Evolutionary conservation across 2,888 invertebrate species (phyloP), one percentile per base, ranked within the genome.

Genomic region (Tethea ocularis): DNA sequence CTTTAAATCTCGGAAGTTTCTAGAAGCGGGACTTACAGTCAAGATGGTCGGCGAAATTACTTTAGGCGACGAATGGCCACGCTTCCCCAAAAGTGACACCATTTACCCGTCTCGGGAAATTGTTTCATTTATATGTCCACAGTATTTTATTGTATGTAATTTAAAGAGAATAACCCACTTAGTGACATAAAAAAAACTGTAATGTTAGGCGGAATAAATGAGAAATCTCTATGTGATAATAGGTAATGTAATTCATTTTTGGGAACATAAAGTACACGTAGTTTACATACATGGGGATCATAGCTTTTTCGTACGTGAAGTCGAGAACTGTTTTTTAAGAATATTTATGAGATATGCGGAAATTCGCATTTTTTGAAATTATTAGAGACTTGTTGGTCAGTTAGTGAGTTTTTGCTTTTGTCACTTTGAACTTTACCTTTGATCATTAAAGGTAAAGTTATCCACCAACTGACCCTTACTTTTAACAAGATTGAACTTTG

Each of bases 131-230:
- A 69, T 64, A 58, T 62, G 61, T 62, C 64, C 65, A 64, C 64
- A 62, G 66, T 66, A 63, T 68, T 74, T 74, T 72, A 76, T 74
- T 73, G 67, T 61, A 63, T 67, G 73, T 71, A 68, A 74, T 76
- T 72, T 69, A 67, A 70, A 63, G 60, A 24, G 61, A 75, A 73
- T 67, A 72, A 67, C 67, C 64, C 67, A 65, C 67, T 71, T 64
- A 74, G 59, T 61, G 66, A 41, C 57, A 57, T 62, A 68, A 63
- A 66, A 63, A 67, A 68, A 66, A 53, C 51, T 56, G 71, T 77
- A 82, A 82, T 80, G 76, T 72, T 75, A 72, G 71, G 69, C 64
- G 68, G 72, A 70, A 75, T 77, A 77, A 81, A 79, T 77, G 78
- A 80, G 73, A 75, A 79, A 77, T 75, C 65, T 63, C 65, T 64